Percentiles rank a stretch among this genome's conserved stretches.
Evolutionary conservation across 2,113 vertebrate genomes (phyloP).

Genomic region (Stercorarius parasiticus): DNA sequence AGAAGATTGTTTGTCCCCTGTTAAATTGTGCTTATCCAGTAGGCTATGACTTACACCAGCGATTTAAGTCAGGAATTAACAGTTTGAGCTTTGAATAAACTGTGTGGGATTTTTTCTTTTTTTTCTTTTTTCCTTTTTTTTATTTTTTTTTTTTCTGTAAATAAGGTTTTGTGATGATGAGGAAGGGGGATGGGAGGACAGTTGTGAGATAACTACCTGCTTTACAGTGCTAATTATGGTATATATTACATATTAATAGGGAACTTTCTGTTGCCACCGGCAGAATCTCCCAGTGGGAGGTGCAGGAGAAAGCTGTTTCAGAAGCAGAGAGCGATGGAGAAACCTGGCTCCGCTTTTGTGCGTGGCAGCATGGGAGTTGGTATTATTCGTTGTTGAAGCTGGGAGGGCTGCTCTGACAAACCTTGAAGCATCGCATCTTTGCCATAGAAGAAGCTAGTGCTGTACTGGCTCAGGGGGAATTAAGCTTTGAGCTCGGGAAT

Average conservation of each 20-base stretch:
- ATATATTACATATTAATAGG: slow-evolving; percentile 14
- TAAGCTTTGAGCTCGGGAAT: background rate
- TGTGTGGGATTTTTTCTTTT: background rate
- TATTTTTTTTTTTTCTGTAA: background rate
- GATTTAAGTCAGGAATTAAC: background rate
- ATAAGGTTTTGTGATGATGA: background rate
- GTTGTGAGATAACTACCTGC: background rate
- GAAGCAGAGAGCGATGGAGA: background rate
- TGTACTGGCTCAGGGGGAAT: background rate
- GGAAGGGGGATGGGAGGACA: background rate
- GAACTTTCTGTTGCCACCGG: background rate
- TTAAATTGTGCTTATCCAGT: background rate
- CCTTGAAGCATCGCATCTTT: background rate
- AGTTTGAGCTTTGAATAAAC: background rate
- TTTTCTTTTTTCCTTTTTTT: no score
- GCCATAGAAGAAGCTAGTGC: background rate
- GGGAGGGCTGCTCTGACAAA: background rate
- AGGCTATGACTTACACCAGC: background rate
- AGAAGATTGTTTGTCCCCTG: background rate
- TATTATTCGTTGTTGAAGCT: fast-evolving
- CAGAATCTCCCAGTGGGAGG: background rate
- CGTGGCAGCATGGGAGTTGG: background rate
- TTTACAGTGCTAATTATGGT: slow-evolving; percentile 8
- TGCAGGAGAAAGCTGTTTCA: background rate
- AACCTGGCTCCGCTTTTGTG: background rate